A percentile compares a stretch with the other conserved stretches of the same genome.
Evolutionary conservation across 2,113 vertebrate species (phyloP).

Genomic region (Nothobranchius kuhntae): DNA sequence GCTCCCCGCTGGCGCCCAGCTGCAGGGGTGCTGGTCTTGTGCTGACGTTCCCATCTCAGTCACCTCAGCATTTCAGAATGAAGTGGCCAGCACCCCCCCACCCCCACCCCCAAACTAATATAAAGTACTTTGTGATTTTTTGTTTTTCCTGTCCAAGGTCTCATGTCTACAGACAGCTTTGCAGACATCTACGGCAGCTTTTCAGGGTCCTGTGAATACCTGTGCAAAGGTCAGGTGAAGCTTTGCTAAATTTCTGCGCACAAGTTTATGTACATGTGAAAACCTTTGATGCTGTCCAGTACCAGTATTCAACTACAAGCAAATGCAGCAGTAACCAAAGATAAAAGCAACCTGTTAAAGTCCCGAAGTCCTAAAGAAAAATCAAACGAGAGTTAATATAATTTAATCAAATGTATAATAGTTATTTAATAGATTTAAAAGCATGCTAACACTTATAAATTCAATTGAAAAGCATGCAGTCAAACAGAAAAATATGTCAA

Average conservation of each 20-base stretch:
- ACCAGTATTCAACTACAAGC: not conserved
- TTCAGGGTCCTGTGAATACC: not conserved
- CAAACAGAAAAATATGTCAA: no score
- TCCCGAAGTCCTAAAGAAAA: not conserved
- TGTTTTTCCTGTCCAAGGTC: constrained; percentile 17
- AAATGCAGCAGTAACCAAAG: not conserved
- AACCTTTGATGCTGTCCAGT: not conserved
- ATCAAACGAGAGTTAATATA: not conserved
- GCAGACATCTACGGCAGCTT: constrained; percentile 1
- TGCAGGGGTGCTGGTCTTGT: constrained; percentile 72
- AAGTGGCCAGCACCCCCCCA: constrained; percentile 19
- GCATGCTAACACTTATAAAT: no score
- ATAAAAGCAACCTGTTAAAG: not conserved
- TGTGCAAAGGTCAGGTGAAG: not conserved
- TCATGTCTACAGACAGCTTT: not conserved
- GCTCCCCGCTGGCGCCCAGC: constrained; percentile 74
- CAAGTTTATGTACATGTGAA: not conserved
- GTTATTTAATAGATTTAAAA: not conserved
- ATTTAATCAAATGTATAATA: no score
- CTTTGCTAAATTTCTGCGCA: not conserved
- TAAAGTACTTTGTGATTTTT: constrained; percentile 42
- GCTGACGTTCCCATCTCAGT: constrained; percentile 63
- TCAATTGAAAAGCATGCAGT: not conserved
- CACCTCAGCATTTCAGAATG: constrained; percentile 40
- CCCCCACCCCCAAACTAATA: constrained; percentile 5